Evolutionary conservation across 2,888 invertebrate species (phyloP).

Genomic region (Oxyteleia sp.): DNA sequence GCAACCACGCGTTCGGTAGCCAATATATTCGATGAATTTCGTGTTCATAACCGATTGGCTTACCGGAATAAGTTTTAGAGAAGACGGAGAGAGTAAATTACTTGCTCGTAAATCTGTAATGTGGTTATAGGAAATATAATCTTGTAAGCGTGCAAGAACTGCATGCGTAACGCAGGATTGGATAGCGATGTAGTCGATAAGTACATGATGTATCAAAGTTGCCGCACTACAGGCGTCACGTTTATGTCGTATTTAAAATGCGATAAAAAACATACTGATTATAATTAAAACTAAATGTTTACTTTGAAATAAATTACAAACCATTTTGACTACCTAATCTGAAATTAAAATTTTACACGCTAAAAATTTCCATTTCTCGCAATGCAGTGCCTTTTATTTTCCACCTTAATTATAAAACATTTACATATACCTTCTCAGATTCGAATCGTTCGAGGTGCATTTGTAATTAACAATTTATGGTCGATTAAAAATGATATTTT

Average conservation of each 20-base stretch:
- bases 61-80: conserved; percentile 67
- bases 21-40: conserved; percentile 72
- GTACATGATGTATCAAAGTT: conserved; percentile 68
- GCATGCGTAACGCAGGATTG: conserved; percentile 77
- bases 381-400: neutral
- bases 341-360: conserved; percentile 39
- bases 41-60: conserved; percentile 71
- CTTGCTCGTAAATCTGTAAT: conserved; percentile 78
- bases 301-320: conserved; percentile 33
- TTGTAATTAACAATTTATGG: too few relatives aligned
- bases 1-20: conserved; percentile 71
- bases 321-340: conserved; percentile 21
- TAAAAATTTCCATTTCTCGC: conserved; percentile 6
- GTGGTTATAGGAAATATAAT: conserved; percentile 80
- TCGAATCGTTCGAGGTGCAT: too few relatives aligned
- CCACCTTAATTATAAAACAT: neutral
- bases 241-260: conserved; percentile 42
- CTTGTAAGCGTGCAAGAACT: conserved; percentile 74
- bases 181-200: conserved; percentile 69
- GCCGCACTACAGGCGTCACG: conserved; percentile 65
- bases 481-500: too few relatives aligned
- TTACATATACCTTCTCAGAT: conserved; percentile 2
- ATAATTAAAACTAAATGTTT: conserved; percentile 59
- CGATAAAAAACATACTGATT: conserved; percentile 48
- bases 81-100: conserved; percentile 68